A percentile compares a stretch with the other conserved stretches of the same genome.
Conservation (phyloP, 35 echinoderm and acorn worm genomes). For the Heliocidaris erythrogramma region DNA sequence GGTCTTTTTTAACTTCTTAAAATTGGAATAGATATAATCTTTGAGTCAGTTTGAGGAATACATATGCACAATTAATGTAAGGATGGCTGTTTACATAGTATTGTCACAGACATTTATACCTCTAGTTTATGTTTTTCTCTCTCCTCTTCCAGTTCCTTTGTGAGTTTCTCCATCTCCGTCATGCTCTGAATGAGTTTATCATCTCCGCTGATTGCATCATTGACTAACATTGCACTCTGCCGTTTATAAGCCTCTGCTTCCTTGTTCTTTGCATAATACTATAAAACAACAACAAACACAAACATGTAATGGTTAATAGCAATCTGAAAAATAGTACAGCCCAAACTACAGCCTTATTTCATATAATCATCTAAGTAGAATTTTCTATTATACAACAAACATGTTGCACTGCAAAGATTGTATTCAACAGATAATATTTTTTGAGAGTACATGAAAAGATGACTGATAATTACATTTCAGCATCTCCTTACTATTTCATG, state of each 20-base stretch:
- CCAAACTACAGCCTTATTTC: too few species aligned
- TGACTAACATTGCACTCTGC: conserved; percentile 66
- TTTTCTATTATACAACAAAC: too few species aligned
- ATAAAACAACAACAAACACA: neutral
- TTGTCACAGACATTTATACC: conserved; percentile 24
- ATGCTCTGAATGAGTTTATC: conserved; percentile 59
- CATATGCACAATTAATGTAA: neutral
- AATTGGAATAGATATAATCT: neutral
- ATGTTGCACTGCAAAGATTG: too few species aligned
- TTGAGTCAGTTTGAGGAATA: neutral
- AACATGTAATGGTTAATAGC: too few species aligned
- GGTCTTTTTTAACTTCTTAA: neutral
- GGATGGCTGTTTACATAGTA: too few species aligned
- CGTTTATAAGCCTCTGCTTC: conserved; percentile 70
- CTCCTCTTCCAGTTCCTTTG: conserved; percentile 71
- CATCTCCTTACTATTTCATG: too few species aligned
- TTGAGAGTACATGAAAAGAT: too few species aligned
- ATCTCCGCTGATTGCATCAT: conserved; percentile 58
- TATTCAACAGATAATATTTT: too few species aligned
- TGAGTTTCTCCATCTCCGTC: conserved; percentile 64
- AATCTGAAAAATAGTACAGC: too few species aligned
- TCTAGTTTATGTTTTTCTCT: conserved; percentile 64
- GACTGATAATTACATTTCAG: too few species aligned
- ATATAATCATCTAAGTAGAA: too few species aligned
- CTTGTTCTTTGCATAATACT: conserved; percentile 67